A percentile compares a stretch with the other conserved stretches of the same genome.
Evolutionary conservation across 1,140 invertebrate species (phyloP).

Genomic region (Leptestheria dahalacensis): DNA sequence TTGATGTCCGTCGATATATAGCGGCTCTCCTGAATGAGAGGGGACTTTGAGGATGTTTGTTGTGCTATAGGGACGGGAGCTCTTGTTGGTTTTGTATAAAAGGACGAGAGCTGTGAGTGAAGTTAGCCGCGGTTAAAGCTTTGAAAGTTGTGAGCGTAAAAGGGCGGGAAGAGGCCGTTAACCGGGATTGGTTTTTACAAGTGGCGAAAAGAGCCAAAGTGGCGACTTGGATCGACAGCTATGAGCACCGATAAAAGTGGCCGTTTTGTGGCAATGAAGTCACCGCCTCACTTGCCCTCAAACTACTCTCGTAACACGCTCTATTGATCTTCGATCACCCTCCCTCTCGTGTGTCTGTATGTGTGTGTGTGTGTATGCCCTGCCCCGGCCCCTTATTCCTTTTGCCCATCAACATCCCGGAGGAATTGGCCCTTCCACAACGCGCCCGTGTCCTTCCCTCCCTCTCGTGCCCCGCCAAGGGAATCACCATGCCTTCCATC

Average conservation of each 20-base stretch:
- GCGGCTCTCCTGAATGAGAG: no score
- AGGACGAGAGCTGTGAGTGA: no score
- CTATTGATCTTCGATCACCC: conserved; percentile 33
- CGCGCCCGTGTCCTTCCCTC: no score
- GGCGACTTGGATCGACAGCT: not conserved
- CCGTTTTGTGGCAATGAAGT: not conserved
- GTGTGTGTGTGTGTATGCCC: not conserved
- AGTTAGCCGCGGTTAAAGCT: no score
- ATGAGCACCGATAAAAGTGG: not conserved
- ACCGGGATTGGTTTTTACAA: not conserved
- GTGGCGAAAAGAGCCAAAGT: not conserved
- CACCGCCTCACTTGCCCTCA: not conserved
- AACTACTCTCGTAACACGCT: conserved; percentile 27
- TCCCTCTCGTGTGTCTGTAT: conserved; percentile 3
- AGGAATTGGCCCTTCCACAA: no score
- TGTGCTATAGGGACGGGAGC: no score
- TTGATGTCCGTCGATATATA: no score
- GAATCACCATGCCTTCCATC: no score
- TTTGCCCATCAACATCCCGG: no score
- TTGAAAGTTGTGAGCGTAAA: not conserved
- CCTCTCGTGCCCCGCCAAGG: no score
- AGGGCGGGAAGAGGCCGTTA: not conserved
- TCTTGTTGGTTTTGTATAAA: no score
- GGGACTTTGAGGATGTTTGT: no score
- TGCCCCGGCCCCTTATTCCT: not conserved